These are phyloP conservation scores for Zelleria hepariella DNA, from an alignment of 2,888 invertebrate genomes.

Conservation along the genomic window DNA sequence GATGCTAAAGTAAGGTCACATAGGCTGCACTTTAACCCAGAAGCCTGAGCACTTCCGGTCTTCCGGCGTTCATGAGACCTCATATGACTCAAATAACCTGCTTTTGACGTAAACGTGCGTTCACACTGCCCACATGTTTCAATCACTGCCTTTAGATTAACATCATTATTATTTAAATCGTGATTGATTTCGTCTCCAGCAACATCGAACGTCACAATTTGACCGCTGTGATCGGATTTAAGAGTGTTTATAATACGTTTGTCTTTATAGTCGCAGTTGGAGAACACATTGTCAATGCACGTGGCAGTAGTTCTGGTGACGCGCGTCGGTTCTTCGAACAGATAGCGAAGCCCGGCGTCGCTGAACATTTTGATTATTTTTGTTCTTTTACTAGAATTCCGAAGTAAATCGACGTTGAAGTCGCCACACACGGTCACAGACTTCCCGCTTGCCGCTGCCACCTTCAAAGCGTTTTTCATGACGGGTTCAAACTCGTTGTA, in stretches of 20 bases:
- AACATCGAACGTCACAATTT: neutral
- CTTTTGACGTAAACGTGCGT: neutral
- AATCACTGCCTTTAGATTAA: neutral
- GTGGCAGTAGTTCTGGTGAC: neutral
- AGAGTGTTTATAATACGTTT: neutral
- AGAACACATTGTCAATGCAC: neutral
- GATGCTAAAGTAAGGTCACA: too few species aligned
- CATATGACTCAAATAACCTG: neutral
- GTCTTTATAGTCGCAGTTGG: neutral
- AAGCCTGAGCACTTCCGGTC: slow-evolving; percentile 27
- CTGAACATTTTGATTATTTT: neutral
- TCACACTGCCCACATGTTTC: neutral
- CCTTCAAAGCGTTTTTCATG: neutral
- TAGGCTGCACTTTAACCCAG: too few species aligned
- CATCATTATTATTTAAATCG: neutral
- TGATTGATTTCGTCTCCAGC: neutral
- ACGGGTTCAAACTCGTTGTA: neutral
- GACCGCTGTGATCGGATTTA: neutral
- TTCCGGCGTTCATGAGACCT: slow-evolving; percentile 31
- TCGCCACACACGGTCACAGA: neutral
- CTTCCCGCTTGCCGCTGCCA: neutral
- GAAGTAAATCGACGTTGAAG: neutral
- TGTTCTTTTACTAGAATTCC: neutral
- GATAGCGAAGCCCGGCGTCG: neutral
- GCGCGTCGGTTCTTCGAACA: neutral